A percentile compares a stretch with the other conserved stretches of the same genome.
Conservation (phyloP, 2,888 invertebrate species). For the Apantesis nais region DNA sequence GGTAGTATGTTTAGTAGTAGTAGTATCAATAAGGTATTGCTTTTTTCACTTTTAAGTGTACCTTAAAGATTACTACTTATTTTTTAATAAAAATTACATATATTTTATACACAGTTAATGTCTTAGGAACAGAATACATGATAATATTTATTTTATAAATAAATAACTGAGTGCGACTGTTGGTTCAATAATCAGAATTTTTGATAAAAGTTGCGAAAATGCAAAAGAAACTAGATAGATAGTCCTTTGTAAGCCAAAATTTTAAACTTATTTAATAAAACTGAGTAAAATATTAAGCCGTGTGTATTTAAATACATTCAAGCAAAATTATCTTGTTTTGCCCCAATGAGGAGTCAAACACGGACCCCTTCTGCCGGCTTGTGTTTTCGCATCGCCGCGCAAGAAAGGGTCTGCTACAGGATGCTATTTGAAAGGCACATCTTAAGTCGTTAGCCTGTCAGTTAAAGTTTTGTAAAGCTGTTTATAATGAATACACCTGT, state of each 20-base stretch:
- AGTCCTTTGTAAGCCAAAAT: not conserved
- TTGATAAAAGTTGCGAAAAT: not conserved
- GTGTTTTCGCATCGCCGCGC: conserved; percentile 60
- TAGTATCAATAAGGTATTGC: too few relatives aligned
- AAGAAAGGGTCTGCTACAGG: conserved; percentile 53
- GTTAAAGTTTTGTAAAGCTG: conserved; percentile 25
- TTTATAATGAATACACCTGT: conserved; percentile 19
- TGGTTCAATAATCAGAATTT: not conserved
- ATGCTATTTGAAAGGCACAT: conserved; percentile 39
- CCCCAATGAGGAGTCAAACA: conserved; percentile 69
- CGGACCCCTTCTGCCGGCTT: conserved; percentile 54
- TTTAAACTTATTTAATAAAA: not conserved
- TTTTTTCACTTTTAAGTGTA: too few relatives aligned
- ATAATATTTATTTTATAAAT: too few relatives aligned
- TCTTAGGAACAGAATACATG: too few relatives aligned
- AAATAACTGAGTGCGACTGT: not conserved
- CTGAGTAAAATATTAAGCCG: conserved; percentile 14
- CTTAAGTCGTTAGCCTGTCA: conserved; percentile 45
- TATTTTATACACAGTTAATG: too few relatives aligned
- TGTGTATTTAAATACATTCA: conserved; percentile 31
- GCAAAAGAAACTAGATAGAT: not conserved
- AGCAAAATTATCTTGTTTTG: conserved; percentile 62
- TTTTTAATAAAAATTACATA: too few relatives aligned
- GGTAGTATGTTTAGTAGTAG: too few relatives aligned
- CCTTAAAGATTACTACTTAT: too few relatives aligned